Evolutionary conservation across 2,888 invertebrate species (phyloP).

Genomic region (Molorchus minor): DNA sequence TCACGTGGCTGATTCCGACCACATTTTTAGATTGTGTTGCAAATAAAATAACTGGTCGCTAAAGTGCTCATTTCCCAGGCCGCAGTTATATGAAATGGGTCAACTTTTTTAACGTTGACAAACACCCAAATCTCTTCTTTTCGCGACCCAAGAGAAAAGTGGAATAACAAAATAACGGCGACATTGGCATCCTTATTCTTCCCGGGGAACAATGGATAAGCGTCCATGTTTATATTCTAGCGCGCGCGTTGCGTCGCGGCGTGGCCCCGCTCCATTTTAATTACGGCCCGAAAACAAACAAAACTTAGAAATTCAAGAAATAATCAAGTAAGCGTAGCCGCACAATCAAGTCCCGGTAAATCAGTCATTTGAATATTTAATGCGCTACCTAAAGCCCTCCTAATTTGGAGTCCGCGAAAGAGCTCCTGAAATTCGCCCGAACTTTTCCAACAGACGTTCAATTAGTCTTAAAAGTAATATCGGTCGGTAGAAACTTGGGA

Average conservation of each 20-base stretch:
- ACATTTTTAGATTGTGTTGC: too few species aligned
- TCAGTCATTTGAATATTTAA: slow-evolving; percentile 25
- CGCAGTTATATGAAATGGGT: too few species aligned
- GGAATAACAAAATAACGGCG: too few species aligned
- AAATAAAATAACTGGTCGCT: too few species aligned
- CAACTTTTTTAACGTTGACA: too few species aligned
- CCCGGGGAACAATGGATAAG: too few species aligned
- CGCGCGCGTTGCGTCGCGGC: slow-evolving; percentile 5
- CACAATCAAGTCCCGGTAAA: slow-evolving; percentile 24
- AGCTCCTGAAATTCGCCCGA: slow-evolving; percentile 9
- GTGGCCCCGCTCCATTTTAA: slow-evolving; percentile 10
- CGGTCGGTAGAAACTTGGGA: slow-evolving; percentile 17
- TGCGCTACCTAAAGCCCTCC: slow-evolving; percentile 17
- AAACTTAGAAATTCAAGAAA: slow-evolving; percentile 23
- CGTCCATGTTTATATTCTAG: too few species aligned
- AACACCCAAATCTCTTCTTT: too few species aligned
- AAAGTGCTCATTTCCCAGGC: too few species aligned
- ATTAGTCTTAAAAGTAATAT: slow-evolving; percentile 28
- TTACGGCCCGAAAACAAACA: slow-evolving; percentile 21
- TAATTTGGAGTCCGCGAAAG: slow-evolving; percentile 18
- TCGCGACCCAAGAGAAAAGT: too few species aligned
- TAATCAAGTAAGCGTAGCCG: slow-evolving; percentile 23
- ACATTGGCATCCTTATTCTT: too few species aligned
- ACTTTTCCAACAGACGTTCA: slow-evolving; percentile 26
- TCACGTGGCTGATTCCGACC: too few species aligned